Evolutionary conservation across 2,888 invertebrate species (phyloP).

Genomic region (Peribatodes rhomboidaria): DNA sequence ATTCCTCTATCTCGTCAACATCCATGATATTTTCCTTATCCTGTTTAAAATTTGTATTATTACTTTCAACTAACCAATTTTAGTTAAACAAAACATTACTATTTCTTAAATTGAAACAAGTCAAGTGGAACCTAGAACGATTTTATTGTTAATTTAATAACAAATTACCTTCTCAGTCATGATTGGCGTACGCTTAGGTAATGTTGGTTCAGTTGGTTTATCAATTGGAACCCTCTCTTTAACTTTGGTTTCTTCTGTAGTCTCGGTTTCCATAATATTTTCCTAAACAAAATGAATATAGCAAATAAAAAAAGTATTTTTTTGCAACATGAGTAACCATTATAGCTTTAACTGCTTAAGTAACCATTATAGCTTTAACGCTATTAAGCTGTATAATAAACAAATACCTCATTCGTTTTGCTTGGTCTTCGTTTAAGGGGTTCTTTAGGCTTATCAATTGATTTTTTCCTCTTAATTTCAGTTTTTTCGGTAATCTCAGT

Average conservation of each 20-base stretch:
- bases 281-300: conserved; percentile 42
- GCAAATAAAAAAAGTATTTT: too few relatives aligned
- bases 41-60: conserved; percentile 39
- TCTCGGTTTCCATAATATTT: conserved; percentile 50
- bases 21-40: conserved; percentile 52
- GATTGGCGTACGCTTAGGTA: conserved; percentile 51
- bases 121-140: background rate
- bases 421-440: conserved; percentile 58
- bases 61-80: background rate
- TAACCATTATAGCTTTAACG: too few relatives aligned
- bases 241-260: conserved; percentile 50
- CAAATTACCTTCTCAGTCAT: conserved; percentile 53
- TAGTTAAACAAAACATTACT: background rate
- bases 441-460: conserved; percentile 55
- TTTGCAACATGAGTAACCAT: too few relatives aligned
- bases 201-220: conserved; percentile 48
- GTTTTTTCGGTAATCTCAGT: conserved; percentile 53
- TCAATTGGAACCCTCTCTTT: conserved; percentile 56
- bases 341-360: too few relatives aligned
- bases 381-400: background rate
- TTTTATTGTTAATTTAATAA: background rate
- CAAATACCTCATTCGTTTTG: conserved; percentile 59
- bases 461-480: conserved; percentile 56
- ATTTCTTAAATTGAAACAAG: background rate
- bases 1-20: conserved; percentile 37